These are phyloP conservation scores for Laticauda colubrina DNA, from an alignment of 2,113 vertebrate species.

Conservation along the genomic window DNA sequence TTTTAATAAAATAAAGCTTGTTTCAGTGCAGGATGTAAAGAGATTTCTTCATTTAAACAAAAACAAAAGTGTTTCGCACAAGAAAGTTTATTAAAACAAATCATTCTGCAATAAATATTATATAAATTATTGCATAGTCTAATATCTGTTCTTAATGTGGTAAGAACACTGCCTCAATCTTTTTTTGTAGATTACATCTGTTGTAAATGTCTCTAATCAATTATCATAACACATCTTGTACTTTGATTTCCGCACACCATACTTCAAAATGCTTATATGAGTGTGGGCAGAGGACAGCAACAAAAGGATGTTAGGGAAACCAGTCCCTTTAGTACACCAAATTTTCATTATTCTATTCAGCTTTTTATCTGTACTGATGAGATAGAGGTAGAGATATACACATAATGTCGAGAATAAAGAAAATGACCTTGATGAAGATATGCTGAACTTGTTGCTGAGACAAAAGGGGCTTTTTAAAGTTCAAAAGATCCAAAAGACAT, in stretches of 20 bases:
- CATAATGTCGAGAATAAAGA: background rate
- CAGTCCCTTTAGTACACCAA: background rate
- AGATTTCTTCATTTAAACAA: background rate
- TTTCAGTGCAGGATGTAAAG: background rate
- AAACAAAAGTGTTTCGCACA: background rate
- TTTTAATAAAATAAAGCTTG: background rate
- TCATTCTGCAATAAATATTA: background rate
- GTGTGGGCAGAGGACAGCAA: background rate
- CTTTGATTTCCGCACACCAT: background rate
- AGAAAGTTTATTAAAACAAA: background rate
- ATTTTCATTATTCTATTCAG: background rate
- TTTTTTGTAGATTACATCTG: background rate
- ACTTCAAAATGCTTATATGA: background rate
- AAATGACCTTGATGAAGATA: background rate
- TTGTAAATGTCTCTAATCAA: background rate
- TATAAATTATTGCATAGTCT: background rate
- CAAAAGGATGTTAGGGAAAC: background rate
- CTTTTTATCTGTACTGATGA: background rate
- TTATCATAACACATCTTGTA: background rate
- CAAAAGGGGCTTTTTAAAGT: background rate
- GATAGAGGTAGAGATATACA: background rate
- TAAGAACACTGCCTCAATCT: background rate
- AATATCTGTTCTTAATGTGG: background rate
- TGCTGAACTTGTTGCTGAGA: background rate
- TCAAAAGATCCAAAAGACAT: background rate